These are phyloP conservation scores for Dasyprocta punctata DNA, from an alignment of 2,113 vertebrate genomes.

Conservation along the genomic window DNA sequence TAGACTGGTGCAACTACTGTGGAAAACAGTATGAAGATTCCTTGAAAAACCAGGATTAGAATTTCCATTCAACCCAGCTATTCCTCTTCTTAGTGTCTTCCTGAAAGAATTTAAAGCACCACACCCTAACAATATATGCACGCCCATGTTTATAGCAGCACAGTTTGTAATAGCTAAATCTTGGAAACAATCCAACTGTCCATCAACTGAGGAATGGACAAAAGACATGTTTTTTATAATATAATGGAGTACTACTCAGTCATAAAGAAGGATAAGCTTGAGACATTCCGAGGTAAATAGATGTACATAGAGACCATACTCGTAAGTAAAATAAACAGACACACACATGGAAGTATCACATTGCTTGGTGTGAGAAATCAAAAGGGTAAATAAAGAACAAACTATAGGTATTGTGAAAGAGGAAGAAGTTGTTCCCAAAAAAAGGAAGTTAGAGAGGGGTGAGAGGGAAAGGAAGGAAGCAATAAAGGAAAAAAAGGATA, in stretches of 20 bases:
- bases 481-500: background rate
- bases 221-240: background rate
- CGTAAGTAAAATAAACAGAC: no score
- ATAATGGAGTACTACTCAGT: background rate
- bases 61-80: background rate
- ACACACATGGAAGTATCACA: no score
- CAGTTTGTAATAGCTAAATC: background rate
- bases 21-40: background rate
- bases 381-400: no score
- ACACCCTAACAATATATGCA: background rate
- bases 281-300: no score
- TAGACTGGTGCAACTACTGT: background rate
- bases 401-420: no score
- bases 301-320: no score
- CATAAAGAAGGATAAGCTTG: no score
- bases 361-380: no score
- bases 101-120: background rate
- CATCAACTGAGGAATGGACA: background rate
- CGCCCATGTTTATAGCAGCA: background rate
- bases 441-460: no score
- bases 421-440: background rate
- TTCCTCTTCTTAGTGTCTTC: background rate
- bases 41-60: background rate
- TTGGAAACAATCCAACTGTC: background rate
- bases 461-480: background rate